These are phyloP conservation scores for Mycalesis mineus DNA, from an alignment of 2,888 invertebrate species.

Conservation along the genomic window DNA sequence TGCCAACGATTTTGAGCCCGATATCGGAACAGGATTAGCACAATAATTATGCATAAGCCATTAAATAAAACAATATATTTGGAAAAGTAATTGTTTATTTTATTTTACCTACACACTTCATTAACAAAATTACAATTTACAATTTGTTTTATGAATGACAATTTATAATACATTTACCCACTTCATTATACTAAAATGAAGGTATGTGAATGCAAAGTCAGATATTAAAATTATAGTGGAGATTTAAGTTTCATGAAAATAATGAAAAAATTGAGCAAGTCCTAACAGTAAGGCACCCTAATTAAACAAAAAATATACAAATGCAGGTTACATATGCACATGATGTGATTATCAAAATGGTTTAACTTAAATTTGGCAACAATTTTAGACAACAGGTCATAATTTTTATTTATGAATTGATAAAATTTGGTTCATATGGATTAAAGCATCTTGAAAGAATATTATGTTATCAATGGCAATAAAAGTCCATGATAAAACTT, in stretches of 20 bases:
- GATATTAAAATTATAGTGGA: background rate
- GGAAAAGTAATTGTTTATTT: conserved; percentile 61
- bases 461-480: conserved; percentile 1
- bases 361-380: background rate
- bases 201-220: background rate
- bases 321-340: background rate
- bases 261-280: background rate
- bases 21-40: conserved; percentile 56
- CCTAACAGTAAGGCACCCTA: too few species aligned
- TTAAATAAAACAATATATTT: conserved; percentile 60
- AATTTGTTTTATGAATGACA: background rate
- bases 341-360: background rate
- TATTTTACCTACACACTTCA: conserved; percentile 25
- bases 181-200: too few species aligned
- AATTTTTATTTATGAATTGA: background rate
- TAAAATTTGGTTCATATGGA: background rate
- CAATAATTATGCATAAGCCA: conserved; percentile 57
- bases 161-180: background rate
- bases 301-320: background rate
- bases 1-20: conserved; percentile 52
- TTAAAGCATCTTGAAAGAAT: conserved; percentile 4
- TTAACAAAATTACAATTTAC: background rate
- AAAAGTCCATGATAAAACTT: background rate
- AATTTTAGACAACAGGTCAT: background rate
- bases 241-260: background rate